phyloP scores from a whole-genome alignment of 64 coral and sea anemone genomes.

The Porites australiensis region DNA sequence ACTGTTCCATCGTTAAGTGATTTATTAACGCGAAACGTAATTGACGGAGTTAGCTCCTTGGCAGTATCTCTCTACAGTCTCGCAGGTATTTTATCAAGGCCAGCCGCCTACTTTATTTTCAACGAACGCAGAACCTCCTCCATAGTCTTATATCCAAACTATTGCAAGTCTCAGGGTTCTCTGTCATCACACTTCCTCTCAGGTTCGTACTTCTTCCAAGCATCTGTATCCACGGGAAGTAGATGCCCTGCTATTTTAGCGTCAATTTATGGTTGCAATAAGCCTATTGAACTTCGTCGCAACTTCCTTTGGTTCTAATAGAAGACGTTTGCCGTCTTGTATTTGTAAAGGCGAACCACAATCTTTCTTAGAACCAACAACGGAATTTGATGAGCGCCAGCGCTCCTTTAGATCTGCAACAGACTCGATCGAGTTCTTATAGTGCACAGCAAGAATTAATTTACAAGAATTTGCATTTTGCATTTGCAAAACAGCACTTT shows the following conservation, averaged over 20 bases:
- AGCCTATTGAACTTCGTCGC: slow-evolving; percentile 65
- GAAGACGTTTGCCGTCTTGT: slow-evolving; percentile 14
- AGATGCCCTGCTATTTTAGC: slow-evolving; percentile 54
- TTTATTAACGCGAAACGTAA: slow-evolving; percentile 9
- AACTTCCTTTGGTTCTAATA: slow-evolving; percentile 43
- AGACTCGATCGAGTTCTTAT: slow-evolving; percentile 55
- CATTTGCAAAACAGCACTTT: too few species aligned
- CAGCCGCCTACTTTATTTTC: slow-evolving; percentile 15
- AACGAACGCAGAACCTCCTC: background rate
- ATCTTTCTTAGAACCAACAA: background rate
- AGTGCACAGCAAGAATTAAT: slow-evolving; percentile 40
- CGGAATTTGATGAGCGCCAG: slow-evolving; percentile 31
- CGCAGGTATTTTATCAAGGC: slow-evolving; percentile 16
- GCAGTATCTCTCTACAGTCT: slow-evolving; percentile 19
- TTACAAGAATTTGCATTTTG: too few species aligned
- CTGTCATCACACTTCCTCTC: background rate
- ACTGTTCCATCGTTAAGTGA: slow-evolving; percentile 6
- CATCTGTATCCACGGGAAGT: background rate
- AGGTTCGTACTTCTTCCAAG: slow-evolving; percentile 36
- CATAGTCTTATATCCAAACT: background rate
- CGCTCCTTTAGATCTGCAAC: slow-evolving; percentile 36
- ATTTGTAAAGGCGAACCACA: background rate
- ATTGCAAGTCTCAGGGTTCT: slow-evolving; percentile 22
- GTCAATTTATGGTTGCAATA: slow-evolving; percentile 53
- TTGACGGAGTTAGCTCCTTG: background rate